Evolutionary conservation across 1,140 invertebrate genomes (phyloP).

Genomic region (Acromyrmex charruanus): DNA sequence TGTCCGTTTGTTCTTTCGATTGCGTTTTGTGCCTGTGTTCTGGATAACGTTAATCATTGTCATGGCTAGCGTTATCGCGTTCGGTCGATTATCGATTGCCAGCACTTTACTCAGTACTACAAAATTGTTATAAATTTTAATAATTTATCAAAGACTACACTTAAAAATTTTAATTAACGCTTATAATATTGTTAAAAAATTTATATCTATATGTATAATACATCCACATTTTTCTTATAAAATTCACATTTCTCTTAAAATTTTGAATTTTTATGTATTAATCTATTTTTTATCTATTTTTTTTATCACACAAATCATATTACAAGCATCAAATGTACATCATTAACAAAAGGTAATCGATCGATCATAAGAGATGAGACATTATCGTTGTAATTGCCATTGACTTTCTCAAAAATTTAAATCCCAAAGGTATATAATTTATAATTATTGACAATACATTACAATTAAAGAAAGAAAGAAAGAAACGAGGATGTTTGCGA

Average conservation of each 20-base stretch:
- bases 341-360: constrained; percentile 1
- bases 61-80: background rate
- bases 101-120: background rate
- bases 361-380: background rate
- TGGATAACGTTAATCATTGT: constrained; percentile 41
- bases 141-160: constrained; percentile 7
- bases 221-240: background rate
- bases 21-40: constrained; percentile 63
- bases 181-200: background rate
- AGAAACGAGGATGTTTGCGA: background rate
- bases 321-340: background rate
- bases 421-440: background rate
- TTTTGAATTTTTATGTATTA: background rate
- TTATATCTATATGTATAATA: background rate
- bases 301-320: background rate
- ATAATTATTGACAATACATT: background rate
- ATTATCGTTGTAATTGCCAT: constrained; percentile 26
- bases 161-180: background rate
- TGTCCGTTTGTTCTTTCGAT: constrained; percentile 68
- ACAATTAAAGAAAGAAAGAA: background rate
- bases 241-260: background rate
- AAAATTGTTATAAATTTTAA: constrained; percentile 6
- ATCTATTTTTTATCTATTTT: constrained; percentile 23
- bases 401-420: background rate
- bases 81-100: constrained; percentile 42